phyloP scores from a whole-genome alignment of 2,797 vertebrate genomes.

The Iguana delicatissima region DNA sequence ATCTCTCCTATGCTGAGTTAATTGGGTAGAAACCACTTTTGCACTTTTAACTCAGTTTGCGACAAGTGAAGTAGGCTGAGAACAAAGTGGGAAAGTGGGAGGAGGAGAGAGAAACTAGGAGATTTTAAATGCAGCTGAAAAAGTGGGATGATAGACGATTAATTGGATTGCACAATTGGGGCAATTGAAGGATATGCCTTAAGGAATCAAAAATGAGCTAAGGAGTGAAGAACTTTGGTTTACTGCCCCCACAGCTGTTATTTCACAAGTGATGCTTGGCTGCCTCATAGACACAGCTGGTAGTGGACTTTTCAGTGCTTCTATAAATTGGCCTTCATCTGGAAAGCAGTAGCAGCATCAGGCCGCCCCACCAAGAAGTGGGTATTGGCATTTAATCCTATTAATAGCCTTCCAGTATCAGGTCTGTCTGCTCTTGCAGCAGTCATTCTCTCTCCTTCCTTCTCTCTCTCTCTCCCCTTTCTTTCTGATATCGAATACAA shows the following conservation, averaged over 20 bases:
- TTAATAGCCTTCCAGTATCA: conserved; percentile 35
- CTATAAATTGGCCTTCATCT: neutral
- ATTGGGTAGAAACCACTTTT: too few species aligned
- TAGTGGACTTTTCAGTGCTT: neutral
- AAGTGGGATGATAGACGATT: too few species aligned
- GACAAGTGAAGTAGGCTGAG: too few species aligned
- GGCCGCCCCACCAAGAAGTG: neutral
- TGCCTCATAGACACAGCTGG: neutral
- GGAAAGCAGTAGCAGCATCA: neutral
- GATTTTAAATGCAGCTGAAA: too few species aligned
- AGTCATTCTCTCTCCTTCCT: neutral
- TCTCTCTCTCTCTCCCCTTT: neutral
- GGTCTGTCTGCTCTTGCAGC: conserved; percentile 52
- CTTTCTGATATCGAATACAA: conserved; percentile 44
- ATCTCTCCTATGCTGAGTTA: too few species aligned
- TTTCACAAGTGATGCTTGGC: neutral
- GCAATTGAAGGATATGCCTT: too few species aligned
- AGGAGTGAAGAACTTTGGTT: neutral
- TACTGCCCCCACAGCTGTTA: neutral
- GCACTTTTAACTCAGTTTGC: too few species aligned
- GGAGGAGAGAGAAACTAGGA: too few species aligned
- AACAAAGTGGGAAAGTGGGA: too few species aligned
- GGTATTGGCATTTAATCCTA: conserved; percentile 1
- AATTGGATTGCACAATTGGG: too few species aligned
- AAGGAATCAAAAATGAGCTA: neutral